These are phyloP conservation scores for Nematostella vectensis DNA, from an alignment of 92 coral and sea anemone species.

Conservation along the genomic window DNA sequence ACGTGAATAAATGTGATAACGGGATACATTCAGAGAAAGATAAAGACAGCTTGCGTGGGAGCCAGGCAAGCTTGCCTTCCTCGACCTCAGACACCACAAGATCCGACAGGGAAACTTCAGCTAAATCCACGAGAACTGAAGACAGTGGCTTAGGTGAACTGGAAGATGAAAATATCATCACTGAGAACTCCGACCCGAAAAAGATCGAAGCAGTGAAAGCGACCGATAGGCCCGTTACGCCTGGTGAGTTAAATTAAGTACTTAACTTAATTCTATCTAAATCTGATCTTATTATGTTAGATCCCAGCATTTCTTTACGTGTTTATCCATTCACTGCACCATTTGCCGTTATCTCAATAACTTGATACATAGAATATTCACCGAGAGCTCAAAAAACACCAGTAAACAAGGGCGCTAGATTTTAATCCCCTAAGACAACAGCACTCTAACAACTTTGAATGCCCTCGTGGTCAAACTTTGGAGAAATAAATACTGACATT, in stretches of 20 bases:
- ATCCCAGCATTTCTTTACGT: too few species aligned
- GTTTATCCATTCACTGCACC: too few species aligned
- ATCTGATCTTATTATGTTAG: too few species aligned
- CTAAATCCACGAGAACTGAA: constrained; percentile 86
- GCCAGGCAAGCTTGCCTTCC: constrained; percentile 47
- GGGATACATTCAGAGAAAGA: constrained; percentile 29
- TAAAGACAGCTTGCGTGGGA: constrained; percentile 80
- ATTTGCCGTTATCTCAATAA: background rate
- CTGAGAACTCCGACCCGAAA: constrained; percentile 54
- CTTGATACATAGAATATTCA: background rate
- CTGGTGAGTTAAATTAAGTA: constrained; percentile 74
- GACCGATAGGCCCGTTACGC: constrained; percentile 75
- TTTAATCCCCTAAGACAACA: constrained; percentile 6
- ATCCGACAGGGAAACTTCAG: constrained; percentile 83
- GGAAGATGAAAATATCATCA: constrained; percentile 45
- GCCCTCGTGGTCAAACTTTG: background rate
- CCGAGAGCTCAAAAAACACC: background rate
- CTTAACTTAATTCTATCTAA: too few species aligned
- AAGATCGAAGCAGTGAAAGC: constrained; percentile 28
- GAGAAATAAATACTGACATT: too few species aligned
- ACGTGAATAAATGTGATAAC: constrained; percentile 14
- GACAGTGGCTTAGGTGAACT: constrained; percentile 93
- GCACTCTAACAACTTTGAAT: background rate
- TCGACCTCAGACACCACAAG: constrained; percentile 46
- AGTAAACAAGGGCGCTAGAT: background rate